Evolutionary conservation across 1,140 invertebrate genomes (phyloP).

Genomic region (Contarinia nasturtii): DNA sequence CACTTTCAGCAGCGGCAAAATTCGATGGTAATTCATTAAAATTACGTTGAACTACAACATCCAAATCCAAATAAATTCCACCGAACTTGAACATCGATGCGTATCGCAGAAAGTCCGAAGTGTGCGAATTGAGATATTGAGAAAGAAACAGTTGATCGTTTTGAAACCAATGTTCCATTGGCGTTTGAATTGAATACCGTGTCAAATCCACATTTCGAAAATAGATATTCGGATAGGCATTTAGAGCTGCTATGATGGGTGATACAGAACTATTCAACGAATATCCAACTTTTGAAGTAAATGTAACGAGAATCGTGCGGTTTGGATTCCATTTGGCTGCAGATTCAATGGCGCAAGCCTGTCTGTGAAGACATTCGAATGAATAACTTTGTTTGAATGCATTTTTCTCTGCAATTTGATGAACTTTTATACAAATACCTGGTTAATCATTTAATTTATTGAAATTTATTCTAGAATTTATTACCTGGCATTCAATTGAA

Average conservation of each 20-base stretch:
- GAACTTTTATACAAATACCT: too few relatives aligned
- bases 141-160: constrained; percentile 30
- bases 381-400: constrained; percentile 19
- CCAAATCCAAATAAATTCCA: constrained; percentile 2
- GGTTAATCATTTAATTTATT: too few relatives aligned
- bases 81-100: neutral
- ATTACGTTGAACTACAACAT: too few relatives aligned
- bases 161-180: constrained; percentile 35
- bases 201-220: constrained; percentile 32
- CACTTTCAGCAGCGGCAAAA: too few relatives aligned
- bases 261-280: constrained; percentile 12
- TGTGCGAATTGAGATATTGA: constrained; percentile 23
- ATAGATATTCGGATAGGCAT: constrained; percentile 34
- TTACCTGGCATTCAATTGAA: neutral
- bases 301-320: constrained; percentile 31
- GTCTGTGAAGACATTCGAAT: constrained; percentile 26
- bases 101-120: constrained; percentile 1
- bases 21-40: too few relatives aligned
- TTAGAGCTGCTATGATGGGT: constrained; percentile 14
- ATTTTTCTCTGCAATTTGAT: constrained; percentile 6
- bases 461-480: too few relatives aligned
- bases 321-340: constrained; percentile 38
- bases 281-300: constrained; percentile 26
- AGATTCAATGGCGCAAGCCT: constrained; percentile 47
- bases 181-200: constrained; percentile 35